phyloP scores from a whole-genome alignment of 2,113 vertebrate species.

The Apaloderma vittatum region DNA sequence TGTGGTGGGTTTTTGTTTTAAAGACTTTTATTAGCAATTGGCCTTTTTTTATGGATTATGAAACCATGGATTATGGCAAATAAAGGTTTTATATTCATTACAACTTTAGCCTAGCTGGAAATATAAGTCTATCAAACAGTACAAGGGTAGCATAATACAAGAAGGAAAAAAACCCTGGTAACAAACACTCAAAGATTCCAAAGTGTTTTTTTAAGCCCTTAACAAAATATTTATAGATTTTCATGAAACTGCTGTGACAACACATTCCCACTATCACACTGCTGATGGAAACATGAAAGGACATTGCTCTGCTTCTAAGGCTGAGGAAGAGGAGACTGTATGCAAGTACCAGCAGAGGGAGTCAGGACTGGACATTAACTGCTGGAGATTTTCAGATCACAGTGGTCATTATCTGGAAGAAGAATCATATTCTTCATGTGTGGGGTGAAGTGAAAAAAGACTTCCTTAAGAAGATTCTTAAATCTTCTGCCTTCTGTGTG shows the following conservation, averaged over 20 bases:
- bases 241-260: not conserved
- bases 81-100: conserved; percentile 3
- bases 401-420: not conserved
- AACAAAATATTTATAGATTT: not conserved
- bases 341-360: not conserved
- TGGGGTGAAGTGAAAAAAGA: not conserved
- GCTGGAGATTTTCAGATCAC: not conserved
- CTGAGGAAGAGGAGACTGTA: not conserved
- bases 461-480: not conserved
- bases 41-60: not conserved
- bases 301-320: not conserved
- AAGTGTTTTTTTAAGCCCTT: not conserved
- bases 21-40: not conserved
- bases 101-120: not conserved
- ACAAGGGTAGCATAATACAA: not conserved
- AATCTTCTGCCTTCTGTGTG: not conserved
- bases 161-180: not conserved
- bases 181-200: not conserved
- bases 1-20: not conserved
- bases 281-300: not conserved
- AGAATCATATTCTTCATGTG: not conserved
- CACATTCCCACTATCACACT: not conserved
- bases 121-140: not conserved
- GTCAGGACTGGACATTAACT: not conserved
- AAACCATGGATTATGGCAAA: not conserved